These are phyloP conservation scores for Thumatha senex DNA, from an alignment of 2,888 invertebrate species.

Conservation along the genomic window DNA sequence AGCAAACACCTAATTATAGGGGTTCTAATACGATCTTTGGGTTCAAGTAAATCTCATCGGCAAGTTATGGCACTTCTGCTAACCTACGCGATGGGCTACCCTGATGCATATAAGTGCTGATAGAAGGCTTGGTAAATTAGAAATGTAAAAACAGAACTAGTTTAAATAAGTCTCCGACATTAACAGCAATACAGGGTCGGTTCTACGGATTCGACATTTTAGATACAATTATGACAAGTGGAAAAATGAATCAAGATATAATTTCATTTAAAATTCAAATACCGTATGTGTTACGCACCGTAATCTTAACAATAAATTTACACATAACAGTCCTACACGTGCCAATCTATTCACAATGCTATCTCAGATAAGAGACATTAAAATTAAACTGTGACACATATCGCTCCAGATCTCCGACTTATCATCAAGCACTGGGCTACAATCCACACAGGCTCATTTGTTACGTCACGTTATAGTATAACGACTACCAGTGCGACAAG, in stretches of 20 bases:
- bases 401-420: constrained; percentile 9
- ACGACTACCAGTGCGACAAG: constrained; percentile 4
- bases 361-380: constrained; percentile 12
- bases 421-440: constrained; percentile 3
- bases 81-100: too few relatives aligned
- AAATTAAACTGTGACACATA: constrained; percentile 10
- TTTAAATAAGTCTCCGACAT: neutral
- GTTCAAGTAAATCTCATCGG: too few relatives aligned
- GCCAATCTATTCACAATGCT: constrained; percentile 11
- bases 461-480: constrained; percentile 14
- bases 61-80: too few relatives aligned
- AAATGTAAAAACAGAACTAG: neutral
- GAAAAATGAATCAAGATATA: too few relatives aligned
- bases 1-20: too few relatives aligned
- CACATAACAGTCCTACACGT: constrained; percentile 11
- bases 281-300: neutral
- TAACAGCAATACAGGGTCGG: too few relatives aligned
- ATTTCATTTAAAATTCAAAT: constrained; percentile 5
- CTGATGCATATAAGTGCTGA: too few relatives aligned
- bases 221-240: too few relatives aligned
- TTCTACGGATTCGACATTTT: too few relatives aligned
- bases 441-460: neutral
- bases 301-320: constrained; percentile 6
- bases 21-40: too few relatives aligned
- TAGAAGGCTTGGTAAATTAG: too few relatives aligned